A percentile compares a stretch with the other conserved stretches of the same genome.
Evolutionary conservation across 2,888 invertebrate species (phyloP).

Genomic region (Netelia virgata): DNA sequence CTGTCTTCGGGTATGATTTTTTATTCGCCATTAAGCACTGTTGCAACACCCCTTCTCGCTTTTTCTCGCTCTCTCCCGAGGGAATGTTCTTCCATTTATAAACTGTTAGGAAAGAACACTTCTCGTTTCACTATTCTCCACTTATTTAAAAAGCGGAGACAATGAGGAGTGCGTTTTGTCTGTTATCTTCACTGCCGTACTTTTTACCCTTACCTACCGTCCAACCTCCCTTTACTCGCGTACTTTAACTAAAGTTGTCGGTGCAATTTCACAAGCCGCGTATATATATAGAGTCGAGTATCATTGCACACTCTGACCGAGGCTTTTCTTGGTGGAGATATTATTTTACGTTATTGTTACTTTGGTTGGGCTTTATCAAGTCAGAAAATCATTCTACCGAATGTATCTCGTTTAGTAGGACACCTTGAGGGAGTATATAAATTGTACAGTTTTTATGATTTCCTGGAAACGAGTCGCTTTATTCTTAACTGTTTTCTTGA

Average conservation of each 20-base stretch:
- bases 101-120: conserved; percentile 42
- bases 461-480: background rate
- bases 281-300: conserved; percentile 29
- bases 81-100: conserved; percentile 56
- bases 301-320: conserved; percentile 32
- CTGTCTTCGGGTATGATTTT: conserved; percentile 53
- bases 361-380: conserved; percentile 31
- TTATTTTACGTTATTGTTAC: conserved; percentile 41
- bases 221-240: background rate
- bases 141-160: conserved; percentile 57
- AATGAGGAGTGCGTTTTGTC: conserved; percentile 52
- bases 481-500: background rate
- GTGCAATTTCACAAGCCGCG: background rate
- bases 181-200: conserved; percentile 36
- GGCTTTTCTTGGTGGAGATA: background rate
- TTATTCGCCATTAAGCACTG: conserved; percentile 57
- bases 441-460: background rate
- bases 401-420: conserved; percentile 18
- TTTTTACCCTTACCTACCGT: background rate
- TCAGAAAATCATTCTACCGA: conserved; percentile 29
- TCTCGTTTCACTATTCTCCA: conserved; percentile 43
- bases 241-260: conserved; percentile 48
- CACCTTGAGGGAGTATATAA: background rate
- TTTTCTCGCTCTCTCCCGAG: background rate
- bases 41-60: conserved; percentile 13